phyloP scores from a whole-genome alignment of 2,888 invertebrate genomes.

The Cerastis leucographa region DNA sequence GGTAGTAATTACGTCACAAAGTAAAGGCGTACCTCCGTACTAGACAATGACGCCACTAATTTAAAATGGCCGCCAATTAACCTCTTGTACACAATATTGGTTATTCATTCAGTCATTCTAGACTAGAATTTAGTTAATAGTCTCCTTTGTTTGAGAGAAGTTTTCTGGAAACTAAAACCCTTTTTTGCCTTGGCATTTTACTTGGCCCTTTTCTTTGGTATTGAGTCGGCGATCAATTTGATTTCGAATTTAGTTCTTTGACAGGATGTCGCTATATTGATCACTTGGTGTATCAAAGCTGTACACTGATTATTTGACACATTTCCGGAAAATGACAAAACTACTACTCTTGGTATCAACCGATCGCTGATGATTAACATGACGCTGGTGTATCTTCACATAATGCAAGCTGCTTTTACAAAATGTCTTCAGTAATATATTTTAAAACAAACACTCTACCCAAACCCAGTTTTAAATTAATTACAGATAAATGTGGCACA shows the following conservation, averaged over 20 bases:
- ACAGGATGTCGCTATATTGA: not conserved
- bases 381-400: not conserved
- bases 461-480: not conserved
- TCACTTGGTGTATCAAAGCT: not conserved
- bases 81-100: not conserved
- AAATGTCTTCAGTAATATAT: not conserved
- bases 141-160: not conserved
- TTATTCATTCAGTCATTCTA: not conserved
- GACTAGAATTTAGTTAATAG: not conserved
- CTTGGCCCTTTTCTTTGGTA: not conserved
- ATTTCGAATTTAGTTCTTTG: not conserved
- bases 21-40: not conserved
- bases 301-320: not conserved
- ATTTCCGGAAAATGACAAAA: not conserved
- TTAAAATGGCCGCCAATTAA: slow-evolving; percentile 11
- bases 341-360: not conserved
- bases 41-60: slow-evolving; percentile 24
- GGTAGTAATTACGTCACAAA: slow-evolving; percentile 21
- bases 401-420: not conserved
- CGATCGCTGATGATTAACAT: not conserved
- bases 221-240: not conserved
- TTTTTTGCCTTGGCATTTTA: not conserved
- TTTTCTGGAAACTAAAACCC: not conserved
- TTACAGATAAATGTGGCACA: not conserved
- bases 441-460: not conserved